These are phyloP conservation scores for Balaeniceps rex DNA, from an alignment of 2,113 vertebrate species.

Conservation along the genomic window DNA sequence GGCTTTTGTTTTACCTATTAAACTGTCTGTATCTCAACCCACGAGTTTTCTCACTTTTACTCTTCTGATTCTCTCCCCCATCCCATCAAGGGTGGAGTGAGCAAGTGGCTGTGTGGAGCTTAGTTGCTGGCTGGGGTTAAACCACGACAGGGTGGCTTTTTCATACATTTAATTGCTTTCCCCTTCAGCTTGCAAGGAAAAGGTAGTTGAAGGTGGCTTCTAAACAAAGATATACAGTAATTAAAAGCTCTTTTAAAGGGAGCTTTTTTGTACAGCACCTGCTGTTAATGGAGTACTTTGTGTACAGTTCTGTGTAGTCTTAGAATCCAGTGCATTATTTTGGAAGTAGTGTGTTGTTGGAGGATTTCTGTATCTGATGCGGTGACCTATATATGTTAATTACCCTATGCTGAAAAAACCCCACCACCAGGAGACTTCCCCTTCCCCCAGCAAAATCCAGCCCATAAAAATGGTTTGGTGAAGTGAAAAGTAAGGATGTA, in stretches of 20 bases:
- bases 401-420: not conserved
- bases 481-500: not conserved
- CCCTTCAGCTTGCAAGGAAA: not conserved
- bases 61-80: too few relatives aligned
- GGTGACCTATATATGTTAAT: not conserved
- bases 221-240: conserved; percentile 47
- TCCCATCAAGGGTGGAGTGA: too few relatives aligned
- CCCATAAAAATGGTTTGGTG: not conserved
- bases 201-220: not conserved
- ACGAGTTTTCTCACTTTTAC: too few relatives aligned
- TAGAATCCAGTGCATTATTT: conserved; percentile 10
- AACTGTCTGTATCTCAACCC: too few relatives aligned
- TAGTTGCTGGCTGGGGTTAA: not conserved
- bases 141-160: not conserved
- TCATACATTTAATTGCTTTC: conserved; percentile 7
- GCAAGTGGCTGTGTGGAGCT: too few relatives aligned
- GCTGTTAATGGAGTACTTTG: conserved; percentile 38
- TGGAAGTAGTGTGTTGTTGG: not conserved
- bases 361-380: not conserved
- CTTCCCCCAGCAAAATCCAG: not conserved
- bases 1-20: too few relatives aligned
- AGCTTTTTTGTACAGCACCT: not conserved
- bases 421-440: not conserved
- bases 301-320: not conserved
- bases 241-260: conserved; percentile 14